Evolutionary conservation across 2,797 vertebrate species (phyloP).

Genomic region (Pseudomugil gertrudae): DNA sequence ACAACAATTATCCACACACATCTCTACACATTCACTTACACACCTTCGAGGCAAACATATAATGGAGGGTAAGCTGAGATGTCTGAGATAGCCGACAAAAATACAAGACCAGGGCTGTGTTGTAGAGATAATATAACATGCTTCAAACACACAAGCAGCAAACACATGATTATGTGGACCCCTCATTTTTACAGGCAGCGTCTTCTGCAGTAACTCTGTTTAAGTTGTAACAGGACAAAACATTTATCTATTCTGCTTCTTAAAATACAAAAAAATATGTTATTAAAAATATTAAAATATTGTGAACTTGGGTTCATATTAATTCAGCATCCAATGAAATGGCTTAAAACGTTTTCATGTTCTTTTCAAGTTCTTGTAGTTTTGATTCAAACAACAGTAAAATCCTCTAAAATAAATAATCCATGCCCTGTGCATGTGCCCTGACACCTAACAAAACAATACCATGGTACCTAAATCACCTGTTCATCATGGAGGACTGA

Average conservation of each 20-base stretch:
- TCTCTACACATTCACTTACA: constrained; percentile 32
- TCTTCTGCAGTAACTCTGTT: too few species aligned
- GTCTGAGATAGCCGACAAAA: constrained; percentile 66
- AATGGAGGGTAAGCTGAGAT: constrained; percentile 72
- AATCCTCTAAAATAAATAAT: not conserved
- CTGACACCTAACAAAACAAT: not conserved
- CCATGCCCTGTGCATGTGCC: not conserved
- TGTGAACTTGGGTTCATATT: not conserved
- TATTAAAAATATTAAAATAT: not conserved
- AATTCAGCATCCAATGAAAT: not conserved
- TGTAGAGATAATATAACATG: constrained; percentile 43
- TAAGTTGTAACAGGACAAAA: not conserved
- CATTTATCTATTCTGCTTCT: not conserved
- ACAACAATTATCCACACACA: constrained; percentile 18
- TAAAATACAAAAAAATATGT: not conserved
- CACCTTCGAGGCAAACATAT: constrained; percentile 62
- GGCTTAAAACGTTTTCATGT: not conserved
- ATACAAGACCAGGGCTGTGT: constrained; percentile 45
- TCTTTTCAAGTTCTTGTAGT: too few species aligned
- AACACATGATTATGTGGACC: constrained; percentile 5
- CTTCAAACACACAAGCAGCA: constrained; percentile 17
- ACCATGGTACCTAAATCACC: too few species aligned
- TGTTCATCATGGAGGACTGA: too few species aligned
- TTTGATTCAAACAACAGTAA: too few species aligned
- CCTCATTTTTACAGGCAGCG: constrained; percentile 22